These are phyloP conservation scores for Hephaestus fuliginosus DNA, from an alignment of 2,797 vertebrate genomes.

Conservation along the genomic window DNA sequence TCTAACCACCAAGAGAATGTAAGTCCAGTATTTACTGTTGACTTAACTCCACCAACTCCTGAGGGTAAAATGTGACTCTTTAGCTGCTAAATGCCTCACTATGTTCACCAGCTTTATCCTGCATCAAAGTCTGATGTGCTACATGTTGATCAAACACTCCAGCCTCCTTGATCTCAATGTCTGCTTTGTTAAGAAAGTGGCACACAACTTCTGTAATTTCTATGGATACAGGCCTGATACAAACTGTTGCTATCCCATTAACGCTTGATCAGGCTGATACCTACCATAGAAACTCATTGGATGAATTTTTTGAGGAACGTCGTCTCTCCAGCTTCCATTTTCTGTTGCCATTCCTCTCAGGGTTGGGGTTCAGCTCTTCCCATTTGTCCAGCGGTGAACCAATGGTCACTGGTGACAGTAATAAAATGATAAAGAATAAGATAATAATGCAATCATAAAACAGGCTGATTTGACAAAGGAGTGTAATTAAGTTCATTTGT, in stretches of 20 bases:
- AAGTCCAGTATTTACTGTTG: neutral
- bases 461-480: neutral
- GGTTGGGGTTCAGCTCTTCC: conserved; percentile 92
- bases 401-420: conserved; percentile 81
- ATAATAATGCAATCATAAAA: conserved; percentile 5
- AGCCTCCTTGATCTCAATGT: neutral
- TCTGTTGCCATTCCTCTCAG: conserved; percentile 89
- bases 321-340: conserved; percentile 92
- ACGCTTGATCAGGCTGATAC: conserved; percentile 21
- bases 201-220: neutral
- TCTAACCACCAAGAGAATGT: neutral
- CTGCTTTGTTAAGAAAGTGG: neutral
- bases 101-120: neutral
- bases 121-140: neutral
- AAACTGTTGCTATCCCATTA: neutral
- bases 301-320: conserved; percentile 92
- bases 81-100: neutral
- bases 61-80: neutral
- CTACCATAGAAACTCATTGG: conserved; percentile 96
- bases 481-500: neutral
- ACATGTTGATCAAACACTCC: neutral
- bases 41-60: neutral
- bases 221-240: neutral
- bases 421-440: conserved; percentile 16
- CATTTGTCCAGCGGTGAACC: conserved; percentile 95